Evolutionary conservation across 2,113 vertebrate species (phyloP).

Genomic region (Sinocyclocheilus anshuiensis): DNA sequence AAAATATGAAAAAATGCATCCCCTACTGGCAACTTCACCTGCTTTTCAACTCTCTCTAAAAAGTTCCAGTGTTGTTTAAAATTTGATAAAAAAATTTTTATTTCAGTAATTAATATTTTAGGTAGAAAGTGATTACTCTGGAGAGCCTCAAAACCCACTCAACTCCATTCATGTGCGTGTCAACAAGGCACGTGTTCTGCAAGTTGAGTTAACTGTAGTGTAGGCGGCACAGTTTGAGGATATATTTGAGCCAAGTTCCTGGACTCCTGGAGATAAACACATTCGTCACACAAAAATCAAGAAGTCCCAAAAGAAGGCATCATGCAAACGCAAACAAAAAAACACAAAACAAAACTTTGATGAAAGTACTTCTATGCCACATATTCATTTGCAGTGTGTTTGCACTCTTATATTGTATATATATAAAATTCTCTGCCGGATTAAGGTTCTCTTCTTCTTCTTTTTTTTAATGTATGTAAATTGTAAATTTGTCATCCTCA

Average conservation of each 20-base stretch:
- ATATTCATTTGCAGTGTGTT: too few species aligned
- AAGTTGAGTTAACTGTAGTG: not conserved
- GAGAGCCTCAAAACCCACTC: not conserved
- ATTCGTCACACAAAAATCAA: not conserved
- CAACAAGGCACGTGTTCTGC: not conserved
- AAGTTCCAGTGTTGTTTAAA: not conserved
- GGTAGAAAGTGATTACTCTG: not conserved
- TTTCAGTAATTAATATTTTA: not conserved
- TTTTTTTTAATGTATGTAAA: not conserved
- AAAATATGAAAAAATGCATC: not conserved
- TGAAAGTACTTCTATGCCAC: not conserved
- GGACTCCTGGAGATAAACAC: slow-evolving; percentile 4
- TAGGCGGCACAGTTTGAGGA: not conserved
- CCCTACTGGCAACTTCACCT: not conserved
- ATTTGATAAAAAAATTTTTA: not conserved
- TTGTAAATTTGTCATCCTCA: not conserved
- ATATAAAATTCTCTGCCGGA: too few species aligned
- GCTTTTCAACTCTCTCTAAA: not conserved
- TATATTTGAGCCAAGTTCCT: slow-evolving; percentile 10
- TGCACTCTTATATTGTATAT: too few species aligned
- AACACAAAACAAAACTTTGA: not conserved
- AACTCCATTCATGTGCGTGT: not conserved
- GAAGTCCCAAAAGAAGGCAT: not conserved
- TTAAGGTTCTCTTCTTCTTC: too few species aligned
- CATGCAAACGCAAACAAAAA: not conserved